phyloP scores from a whole-genome alignment of 1,140 invertebrate genomes.

The Drosophila sulfurigaster region DNA sequence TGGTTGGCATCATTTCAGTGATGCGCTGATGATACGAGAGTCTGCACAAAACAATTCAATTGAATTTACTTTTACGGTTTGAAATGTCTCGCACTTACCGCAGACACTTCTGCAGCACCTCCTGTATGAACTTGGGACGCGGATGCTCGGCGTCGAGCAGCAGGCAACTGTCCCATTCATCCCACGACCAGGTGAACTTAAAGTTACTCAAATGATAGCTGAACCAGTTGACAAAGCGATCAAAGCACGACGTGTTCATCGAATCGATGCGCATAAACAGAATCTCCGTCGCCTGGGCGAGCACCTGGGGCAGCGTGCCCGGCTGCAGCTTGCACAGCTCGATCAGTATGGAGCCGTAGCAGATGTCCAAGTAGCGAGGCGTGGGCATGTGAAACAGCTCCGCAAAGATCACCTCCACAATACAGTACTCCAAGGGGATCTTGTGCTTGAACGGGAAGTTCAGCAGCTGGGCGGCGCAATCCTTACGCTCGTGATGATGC shows the following conservation, averaged over 20 bases:
- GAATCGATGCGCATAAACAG: constrained; percentile 97
- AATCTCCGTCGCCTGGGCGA: constrained; percentile 99
- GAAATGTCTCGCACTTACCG: constrained; percentile 87
- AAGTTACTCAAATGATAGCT: constrained; percentile 99
- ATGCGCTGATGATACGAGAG: constrained; percentile 98
- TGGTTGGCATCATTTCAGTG: constrained; percentile 95
- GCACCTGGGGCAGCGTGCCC: constrained; percentile 97
- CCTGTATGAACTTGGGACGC: constrained; percentile 97
- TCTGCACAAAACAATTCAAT: constrained; percentile 86
- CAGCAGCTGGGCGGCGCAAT: constrained; percentile 96
- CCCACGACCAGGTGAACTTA: constrained; percentile 99
- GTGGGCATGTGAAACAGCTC: constrained; percentile 97
- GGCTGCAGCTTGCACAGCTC: constrained; percentile 99
- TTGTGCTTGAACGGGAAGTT: constrained; percentile 97
- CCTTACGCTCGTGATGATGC: constrained; percentile 95
- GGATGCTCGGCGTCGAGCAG: constrained; percentile 95
- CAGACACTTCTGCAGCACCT: constrained; percentile 95
- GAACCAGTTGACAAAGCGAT: constrained; percentile 99
- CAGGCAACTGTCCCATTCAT: constrained; percentile 95
- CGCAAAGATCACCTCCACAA: constrained; percentile 98
- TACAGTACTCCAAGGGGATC: constrained; percentile 98
- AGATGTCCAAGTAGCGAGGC: constrained; percentile 95
- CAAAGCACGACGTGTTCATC: constrained; percentile 98
- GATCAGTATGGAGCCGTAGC: constrained; percentile 97
- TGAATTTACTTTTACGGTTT: too few relatives aligned